These are phyloP conservation scores for Noctuana brunneofusca DNA, from an alignment of 2,888 invertebrate genomes.

Conservation along the genomic window DNA sequence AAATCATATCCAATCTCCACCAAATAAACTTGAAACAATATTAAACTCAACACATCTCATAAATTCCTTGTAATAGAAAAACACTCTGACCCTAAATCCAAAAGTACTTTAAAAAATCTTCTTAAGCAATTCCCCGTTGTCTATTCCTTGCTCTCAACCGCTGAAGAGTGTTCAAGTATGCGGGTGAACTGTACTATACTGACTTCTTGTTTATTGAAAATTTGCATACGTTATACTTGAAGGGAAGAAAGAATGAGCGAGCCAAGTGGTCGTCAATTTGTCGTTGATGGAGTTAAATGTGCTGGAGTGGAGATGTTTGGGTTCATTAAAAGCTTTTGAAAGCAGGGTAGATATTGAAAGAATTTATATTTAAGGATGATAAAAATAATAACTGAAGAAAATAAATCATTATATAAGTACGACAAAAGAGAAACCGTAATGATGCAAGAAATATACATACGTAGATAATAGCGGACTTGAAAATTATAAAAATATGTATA, in stretches of 20 bases:
- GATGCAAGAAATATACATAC: too few species aligned
- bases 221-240: constrained; percentile 51
- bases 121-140: constrained; percentile 21
- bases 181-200: constrained; percentile 61
- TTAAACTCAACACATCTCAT: too few species aligned
- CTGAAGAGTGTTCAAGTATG: constrained; percentile 54
- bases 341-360: too few species aligned
- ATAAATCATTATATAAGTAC: too few species aligned
- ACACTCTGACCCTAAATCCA: constrained; percentile 6
- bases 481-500: too few species aligned
- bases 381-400: too few species aligned
- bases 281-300: constrained; percentile 15
- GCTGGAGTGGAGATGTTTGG: constrained; percentile 12
- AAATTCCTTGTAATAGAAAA: neutral
- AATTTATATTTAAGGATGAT: too few species aligned
- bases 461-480: too few species aligned
- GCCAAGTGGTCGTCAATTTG: constrained; percentile 19
- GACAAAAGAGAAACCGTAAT: too few species aligned
- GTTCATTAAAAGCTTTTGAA: neutral
- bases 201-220: constrained; percentile 47
- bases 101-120: constrained; percentile 9
- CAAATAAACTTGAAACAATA: too few species aligned
- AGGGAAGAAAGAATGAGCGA: constrained; percentile 15
- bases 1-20: too few species aligned
- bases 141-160: constrained; percentile 34